These are phyloP conservation scores for Scolanthus callimorphus DNA, from an alignment of 92 coral and sea anemone genomes.

Conservation along the genomic window DNA sequence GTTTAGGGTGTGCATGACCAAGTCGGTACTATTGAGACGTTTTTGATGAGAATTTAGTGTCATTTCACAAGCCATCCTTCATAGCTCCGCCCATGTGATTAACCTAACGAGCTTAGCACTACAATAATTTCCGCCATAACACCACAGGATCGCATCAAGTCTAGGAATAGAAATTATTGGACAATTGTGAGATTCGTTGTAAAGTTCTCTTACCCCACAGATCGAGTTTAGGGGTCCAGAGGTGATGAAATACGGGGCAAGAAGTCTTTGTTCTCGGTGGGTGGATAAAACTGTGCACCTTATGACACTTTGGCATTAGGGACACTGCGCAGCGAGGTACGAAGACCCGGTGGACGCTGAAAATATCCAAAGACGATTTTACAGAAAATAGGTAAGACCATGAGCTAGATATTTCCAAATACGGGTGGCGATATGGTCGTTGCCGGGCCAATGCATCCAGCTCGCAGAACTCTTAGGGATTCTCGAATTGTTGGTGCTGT, in stretches of 20 bases:
- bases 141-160: conserved; percentile 2
- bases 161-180: conserved; percentile 12
- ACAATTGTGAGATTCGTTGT: conserved; percentile 2
- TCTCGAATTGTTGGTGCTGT: no score
- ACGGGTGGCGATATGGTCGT: no score
- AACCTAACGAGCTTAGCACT: conserved; percentile 24
- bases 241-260: background rate
- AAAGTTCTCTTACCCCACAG: background rate
- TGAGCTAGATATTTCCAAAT: no score
- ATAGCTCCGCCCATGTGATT: conserved; percentile 73
- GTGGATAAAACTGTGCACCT: background rate
- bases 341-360: no score
- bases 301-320: background rate
- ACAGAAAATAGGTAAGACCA: no score
- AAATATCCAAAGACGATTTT: no score
- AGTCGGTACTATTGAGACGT: no score
- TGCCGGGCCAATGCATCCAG: no score
- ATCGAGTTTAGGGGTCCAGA: background rate
- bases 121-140: conserved; percentile 22
- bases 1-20: no score
- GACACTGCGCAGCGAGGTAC: no score
- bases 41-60: no score
- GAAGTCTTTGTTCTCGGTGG: background rate
- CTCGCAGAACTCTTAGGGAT: no score
- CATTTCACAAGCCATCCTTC: conserved; percentile 13